These are phyloP conservation scores for Acanthurus tractus DNA, from an alignment of 2,797 vertebrate species.

Conservation along the genomic window DNA sequence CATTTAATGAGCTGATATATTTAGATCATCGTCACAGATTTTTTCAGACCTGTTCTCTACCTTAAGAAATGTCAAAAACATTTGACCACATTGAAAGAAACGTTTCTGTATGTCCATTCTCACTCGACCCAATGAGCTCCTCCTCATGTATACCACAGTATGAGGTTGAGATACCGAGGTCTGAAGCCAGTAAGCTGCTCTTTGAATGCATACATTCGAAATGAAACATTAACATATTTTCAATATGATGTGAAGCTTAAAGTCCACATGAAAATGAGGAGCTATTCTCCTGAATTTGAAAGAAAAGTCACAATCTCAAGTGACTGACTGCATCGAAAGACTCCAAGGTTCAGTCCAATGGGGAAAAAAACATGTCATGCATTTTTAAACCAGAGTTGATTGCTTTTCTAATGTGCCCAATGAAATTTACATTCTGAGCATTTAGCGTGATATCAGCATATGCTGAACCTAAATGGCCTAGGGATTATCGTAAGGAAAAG, in stretches of 20 bases:
- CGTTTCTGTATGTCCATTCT: not conserved
- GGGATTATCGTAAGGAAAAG: slow-evolving; percentile 71
- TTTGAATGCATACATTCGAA: slow-evolving; percentile 28
- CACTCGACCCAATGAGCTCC: not conserved
- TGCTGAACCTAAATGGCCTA: slow-evolving; percentile 60
- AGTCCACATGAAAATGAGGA: slow-evolving; percentile 44
- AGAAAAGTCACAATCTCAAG: slow-evolving; percentile 53
- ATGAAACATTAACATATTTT: slow-evolving; percentile 60
- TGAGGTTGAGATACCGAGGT: slow-evolving; percentile 11
- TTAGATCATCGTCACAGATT: not conserved
- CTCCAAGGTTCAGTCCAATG: slow-evolving; percentile 20
- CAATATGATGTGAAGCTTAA: slow-evolving; percentile 45
- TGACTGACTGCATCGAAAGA: slow-evolving; percentile 48
- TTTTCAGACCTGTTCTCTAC: not conserved
- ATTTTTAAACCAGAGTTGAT: slow-evolving; percentile 64
- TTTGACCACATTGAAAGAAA: slow-evolving; percentile 6
- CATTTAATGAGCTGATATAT: not conserved
- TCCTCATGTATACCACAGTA: not conserved
- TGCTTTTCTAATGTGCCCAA: slow-evolving; percentile 62
- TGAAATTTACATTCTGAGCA: slow-evolving; percentile 71
- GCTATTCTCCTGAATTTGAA: slow-evolving; percentile 53
- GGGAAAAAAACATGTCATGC: slow-evolving; percentile 42
- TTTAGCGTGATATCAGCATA: slow-evolving; percentile 72
- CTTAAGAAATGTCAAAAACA: not conserved
- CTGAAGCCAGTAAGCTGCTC: slow-evolving; percentile 20